phyloP scores from a whole-genome alignment of 2,797 vertebrate species.

The Siniperca scherzeri region DNA sequence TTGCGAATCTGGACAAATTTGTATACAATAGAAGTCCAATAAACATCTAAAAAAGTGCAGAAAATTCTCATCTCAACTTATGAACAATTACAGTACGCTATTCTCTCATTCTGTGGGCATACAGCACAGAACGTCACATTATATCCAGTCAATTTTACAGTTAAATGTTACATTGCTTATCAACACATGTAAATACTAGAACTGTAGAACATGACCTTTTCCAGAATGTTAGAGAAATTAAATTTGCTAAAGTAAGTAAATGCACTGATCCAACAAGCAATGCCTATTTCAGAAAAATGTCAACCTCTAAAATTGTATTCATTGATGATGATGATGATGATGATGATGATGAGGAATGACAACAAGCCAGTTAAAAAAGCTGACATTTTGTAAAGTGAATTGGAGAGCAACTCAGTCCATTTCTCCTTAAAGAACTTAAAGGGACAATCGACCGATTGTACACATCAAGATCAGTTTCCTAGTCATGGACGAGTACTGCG shows the following conservation, averaged over 20 bases:
- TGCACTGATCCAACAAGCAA: background rate
- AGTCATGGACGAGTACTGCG: background rate
- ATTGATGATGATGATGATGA: background rate
- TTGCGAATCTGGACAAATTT: background rate
- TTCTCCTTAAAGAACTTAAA: background rate
- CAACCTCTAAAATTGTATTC: background rate
- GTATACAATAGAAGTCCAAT: background rate
- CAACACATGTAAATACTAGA: background rate
- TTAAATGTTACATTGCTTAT: background rate
- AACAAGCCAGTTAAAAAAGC: background rate
- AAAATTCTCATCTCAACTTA: background rate
- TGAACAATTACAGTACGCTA: background rate
- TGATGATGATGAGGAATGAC: background rate
- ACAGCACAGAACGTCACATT: background rate
- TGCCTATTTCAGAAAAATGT: background rate
- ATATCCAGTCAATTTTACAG: background rate
- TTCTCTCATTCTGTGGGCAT: background rate
- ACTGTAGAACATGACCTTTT: background rate
- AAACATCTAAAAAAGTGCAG: background rate
- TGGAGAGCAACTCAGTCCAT: background rate
- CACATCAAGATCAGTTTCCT: background rate
- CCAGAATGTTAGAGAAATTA: background rate
- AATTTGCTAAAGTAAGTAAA: background rate
- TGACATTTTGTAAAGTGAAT: slow-evolving; percentile 16
- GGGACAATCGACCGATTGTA: background rate